Conservation (phyloP, 1,140 invertebrate species). For the Papilio polytes region DNA sequence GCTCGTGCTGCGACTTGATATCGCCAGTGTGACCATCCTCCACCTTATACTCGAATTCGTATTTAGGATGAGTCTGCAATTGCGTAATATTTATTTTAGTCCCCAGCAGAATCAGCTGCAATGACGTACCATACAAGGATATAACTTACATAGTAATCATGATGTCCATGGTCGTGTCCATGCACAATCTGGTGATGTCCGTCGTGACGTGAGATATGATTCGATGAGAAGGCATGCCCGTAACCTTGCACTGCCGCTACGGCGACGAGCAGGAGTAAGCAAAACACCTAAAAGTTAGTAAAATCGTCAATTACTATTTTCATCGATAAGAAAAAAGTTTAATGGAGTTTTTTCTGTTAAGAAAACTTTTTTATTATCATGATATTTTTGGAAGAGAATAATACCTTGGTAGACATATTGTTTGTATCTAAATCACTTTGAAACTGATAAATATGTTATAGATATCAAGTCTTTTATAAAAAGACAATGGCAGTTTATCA, state of each 20-base stretch:
- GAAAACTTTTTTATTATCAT: no score
- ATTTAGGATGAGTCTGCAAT: constrained; percentile 58
- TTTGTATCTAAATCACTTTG: constrained; percentile 7
- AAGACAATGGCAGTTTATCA: not conserved
- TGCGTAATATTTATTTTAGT: not conserved
- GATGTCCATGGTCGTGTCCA: constrained; percentile 38
- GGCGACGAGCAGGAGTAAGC: constrained; percentile 2
- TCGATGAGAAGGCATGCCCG: constrained; percentile 54
- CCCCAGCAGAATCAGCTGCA: not conserved
- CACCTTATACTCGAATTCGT: constrained; percentile 78
- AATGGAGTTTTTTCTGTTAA: no score
- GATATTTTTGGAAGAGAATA: not conserved
- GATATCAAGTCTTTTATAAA: constrained; percentile 14
- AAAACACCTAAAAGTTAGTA: not conserved
- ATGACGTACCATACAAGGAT: not conserved
- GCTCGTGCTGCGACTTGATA: constrained; percentile 84
- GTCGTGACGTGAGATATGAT: constrained; percentile 59
- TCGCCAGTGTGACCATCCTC: constrained; percentile 77
- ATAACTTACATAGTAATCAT: not conserved
- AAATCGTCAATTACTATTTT: not conserved
- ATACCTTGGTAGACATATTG: constrained; percentile 14
- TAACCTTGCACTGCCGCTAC: constrained; percentile 21
- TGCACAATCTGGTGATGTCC: constrained; percentile 38
- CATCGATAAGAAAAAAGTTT: no score
- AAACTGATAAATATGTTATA: constrained; percentile 6